A percentile compares a stretch with the other conserved stretches of the same genome.
These are phyloP conservation scores for Saccostrea echinata DNA, from an alignment of 1,140 invertebrate genomes.

Conservation along the genomic window DNA sequence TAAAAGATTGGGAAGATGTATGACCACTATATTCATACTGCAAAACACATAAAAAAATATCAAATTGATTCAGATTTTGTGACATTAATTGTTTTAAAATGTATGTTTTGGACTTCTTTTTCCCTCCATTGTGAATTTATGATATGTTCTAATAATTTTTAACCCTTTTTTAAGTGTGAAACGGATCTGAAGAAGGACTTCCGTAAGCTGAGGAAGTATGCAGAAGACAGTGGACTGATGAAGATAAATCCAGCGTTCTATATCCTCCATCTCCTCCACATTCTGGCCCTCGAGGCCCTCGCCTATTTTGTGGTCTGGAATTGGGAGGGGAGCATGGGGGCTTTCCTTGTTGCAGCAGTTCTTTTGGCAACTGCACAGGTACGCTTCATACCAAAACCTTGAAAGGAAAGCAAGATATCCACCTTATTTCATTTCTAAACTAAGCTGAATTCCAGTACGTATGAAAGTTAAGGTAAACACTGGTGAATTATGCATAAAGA, in stretches of 20 bases:
- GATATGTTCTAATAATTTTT: neutral
- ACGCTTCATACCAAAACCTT: neutral
- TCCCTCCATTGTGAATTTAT: neutral
- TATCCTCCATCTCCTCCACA: conserved; percentile 69
- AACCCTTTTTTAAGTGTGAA: conserved; percentile 16
- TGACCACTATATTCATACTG: neutral
- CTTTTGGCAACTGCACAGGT: conserved; percentile 75
- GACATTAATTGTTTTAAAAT: no score
- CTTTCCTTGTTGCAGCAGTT: conserved; percentile 59
- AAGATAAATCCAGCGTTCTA: conserved; percentile 75
- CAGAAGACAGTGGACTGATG: conserved; percentile 73
- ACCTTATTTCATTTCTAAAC: no score
- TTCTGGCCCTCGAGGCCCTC: conserved; percentile 71
- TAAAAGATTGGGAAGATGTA: conserved; percentile 64
- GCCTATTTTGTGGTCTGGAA: conserved; percentile 69
- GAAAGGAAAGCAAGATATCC: neutral
- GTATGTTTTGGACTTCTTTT: neutral
- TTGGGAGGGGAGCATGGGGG: conserved; percentile 63
- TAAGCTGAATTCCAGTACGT: no score
- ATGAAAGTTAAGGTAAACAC: no score
- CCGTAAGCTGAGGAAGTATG: conserved; percentile 67
- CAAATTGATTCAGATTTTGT: no score
- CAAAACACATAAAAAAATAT: no score
- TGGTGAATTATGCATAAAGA: no score
- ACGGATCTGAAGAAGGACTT: conserved; percentile 74